These are phyloP conservation scores for Andrena fulva DNA, from an alignment of 2,888 invertebrate species.

Conservation along the genomic window DNA sequence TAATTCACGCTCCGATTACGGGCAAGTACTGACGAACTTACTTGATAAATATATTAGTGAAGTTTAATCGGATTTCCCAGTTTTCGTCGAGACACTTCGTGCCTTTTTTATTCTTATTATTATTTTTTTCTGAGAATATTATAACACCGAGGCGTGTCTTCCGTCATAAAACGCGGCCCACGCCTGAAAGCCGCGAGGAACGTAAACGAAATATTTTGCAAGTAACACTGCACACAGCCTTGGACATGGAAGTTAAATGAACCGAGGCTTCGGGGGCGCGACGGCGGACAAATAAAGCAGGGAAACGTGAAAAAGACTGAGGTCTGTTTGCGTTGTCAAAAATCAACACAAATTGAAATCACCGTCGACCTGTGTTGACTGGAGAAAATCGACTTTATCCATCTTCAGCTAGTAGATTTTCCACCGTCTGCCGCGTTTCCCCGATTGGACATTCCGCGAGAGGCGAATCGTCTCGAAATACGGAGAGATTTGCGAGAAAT, in stretches of 20 bases:
- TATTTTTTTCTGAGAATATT: conserved; percentile 34
- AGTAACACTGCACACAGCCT: conserved; percentile 78
- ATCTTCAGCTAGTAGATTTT: conserved; percentile 52
- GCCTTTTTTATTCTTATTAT: conserved; percentile 24
- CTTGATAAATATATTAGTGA: conserved; percentile 39
- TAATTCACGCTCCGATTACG: conserved; percentile 20
- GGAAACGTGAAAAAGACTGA: conserved; percentile 71
- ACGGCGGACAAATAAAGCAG: conserved; percentile 80
- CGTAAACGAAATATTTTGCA: conserved; percentile 79
- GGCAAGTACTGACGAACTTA: conserved; percentile 22
- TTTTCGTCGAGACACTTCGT: conserved; percentile 11
- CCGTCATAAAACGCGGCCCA: conserved; percentile 3
- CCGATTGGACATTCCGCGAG: conserved; percentile 58
- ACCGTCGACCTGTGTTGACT: conserved; percentile 76
- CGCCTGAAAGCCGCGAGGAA: conserved; percentile 44
- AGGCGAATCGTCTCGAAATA: conserved; percentile 70
- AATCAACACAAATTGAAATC: conserved; percentile 84
- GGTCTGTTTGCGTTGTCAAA: conserved; percentile 82
- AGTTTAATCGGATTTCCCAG: conserved; percentile 48
- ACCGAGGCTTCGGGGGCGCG: conserved; percentile 72
- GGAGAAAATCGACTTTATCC: conserved; percentile 73
- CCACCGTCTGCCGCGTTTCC: conserved; percentile 36
- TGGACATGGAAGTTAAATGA: conserved; percentile 79
- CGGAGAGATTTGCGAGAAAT: conserved; percentile 48
- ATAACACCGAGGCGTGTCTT: conserved; percentile 9